Evolutionary conservation across 2,113 vertebrate species (phyloP).

Genomic region (Rousettus leschenaultii): DNA sequence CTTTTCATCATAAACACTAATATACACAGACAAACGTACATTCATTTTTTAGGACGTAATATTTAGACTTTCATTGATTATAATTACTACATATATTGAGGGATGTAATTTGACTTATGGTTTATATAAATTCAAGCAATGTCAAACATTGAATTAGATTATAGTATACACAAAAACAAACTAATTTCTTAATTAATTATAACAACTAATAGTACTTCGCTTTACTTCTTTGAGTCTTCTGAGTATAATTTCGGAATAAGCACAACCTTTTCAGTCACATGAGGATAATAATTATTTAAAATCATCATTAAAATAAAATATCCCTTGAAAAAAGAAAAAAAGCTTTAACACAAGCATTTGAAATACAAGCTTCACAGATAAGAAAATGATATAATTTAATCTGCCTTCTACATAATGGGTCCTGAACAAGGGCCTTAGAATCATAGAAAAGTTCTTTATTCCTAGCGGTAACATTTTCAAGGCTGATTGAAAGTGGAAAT

Average conservation of each 20-base stretch:
- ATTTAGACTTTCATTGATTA: neutral
- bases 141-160: neutral
- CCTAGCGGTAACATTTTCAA: slow-evolving; percentile 31
- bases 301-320: slow-evolving; percentile 47
- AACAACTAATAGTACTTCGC: neutral
- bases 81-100: neutral
- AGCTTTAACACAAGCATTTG: neutral
- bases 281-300: neutral
- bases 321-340: neutral
- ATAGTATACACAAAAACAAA: neutral
- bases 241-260: neutral
- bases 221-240: neutral
- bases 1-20: neutral
- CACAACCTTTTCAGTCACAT: neutral
- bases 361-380: slow-evolving; percentile 10
- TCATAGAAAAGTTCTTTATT: slow-evolving; percentile 3
- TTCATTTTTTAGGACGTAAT: neutral
- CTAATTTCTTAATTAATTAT: neutral
- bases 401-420: neutral
- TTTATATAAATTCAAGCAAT: too few relatives aligned
- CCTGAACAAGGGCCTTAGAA: neutral
- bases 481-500: slow-evolving; percentile 34
- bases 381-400: slow-evolving; percentile 24
- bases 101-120: neutral
- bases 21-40: neutral